phyloP scores from a whole-genome alignment of 1,140 invertebrate genomes.

The Luehdorfia chinensis region DNA sequence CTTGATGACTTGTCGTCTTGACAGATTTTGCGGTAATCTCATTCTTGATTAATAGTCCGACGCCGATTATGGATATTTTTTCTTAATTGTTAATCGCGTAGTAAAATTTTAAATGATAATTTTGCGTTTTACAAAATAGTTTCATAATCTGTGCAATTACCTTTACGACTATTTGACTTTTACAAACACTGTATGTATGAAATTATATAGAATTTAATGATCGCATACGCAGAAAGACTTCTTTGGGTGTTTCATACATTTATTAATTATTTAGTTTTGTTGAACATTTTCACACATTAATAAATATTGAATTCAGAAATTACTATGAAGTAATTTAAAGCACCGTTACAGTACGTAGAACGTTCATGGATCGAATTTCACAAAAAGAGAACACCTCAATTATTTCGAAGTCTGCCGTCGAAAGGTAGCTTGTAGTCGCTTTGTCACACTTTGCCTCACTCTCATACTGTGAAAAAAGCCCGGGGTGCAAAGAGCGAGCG shows the following conservation, averaged over 20 bases:
- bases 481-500: constrained; percentile 47
- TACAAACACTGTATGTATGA: no score
- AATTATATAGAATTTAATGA: no score
- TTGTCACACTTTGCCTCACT: constrained; percentile 52
- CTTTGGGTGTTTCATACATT: no score
- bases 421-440: constrained; percentile 41
- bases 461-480: constrained; percentile 44
- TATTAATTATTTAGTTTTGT: no score
- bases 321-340: background rate
- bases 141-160: no score
- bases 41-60: constrained; percentile 38
- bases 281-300: no score
- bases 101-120: no score
- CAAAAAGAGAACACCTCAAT: constrained; percentile 25
- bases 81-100: background rate
- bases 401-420: constrained; percentile 31
- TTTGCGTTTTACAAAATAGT: no score
- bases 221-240: no score
- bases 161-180: no score
- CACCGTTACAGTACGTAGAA: background rate
- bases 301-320: no score
- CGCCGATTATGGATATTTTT: constrained; percentile 11
- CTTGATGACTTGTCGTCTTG: constrained; percentile 37
- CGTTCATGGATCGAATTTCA: constrained; percentile 19
- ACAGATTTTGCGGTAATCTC: constrained; percentile 40